Conservation (phyloP, 2,888 invertebrate genomes). For the Minunthozetes semirufus region DNA sequence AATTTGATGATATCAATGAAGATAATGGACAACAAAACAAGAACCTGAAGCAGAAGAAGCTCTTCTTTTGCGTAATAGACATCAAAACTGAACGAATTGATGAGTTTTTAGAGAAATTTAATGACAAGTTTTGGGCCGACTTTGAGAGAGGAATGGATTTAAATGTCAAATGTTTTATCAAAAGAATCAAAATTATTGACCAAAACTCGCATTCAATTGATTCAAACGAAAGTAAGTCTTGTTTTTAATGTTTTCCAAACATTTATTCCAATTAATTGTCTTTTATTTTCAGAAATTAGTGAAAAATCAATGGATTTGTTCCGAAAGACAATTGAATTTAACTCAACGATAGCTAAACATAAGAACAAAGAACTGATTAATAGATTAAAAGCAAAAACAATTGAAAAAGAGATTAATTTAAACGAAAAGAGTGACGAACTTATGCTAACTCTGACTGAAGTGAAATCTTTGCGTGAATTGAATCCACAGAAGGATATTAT, state of each 20-base stretch:
- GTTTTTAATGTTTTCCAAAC: not conserved
- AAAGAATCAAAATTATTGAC: conserved; percentile 44
- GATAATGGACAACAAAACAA: not conserved
- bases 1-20: not conserved
- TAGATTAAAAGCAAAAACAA: conserved; percentile 44
- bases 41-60: conserved; percentile 10
- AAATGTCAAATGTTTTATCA: conserved; percentile 46
- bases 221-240: not conserved
- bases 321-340: not conserved
- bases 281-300: too few relatives aligned
- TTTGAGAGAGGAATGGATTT: conserved; percentile 45
- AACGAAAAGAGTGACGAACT: conserved; percentile 41
- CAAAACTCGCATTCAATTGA: conserved; percentile 28
- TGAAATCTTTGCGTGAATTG: conserved; percentile 46
- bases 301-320: conserved; percentile 13
- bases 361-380: not conserved
- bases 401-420: conserved; percentile 44
- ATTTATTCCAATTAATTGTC: too few relatives aligned
- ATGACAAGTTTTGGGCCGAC: conserved; percentile 50
- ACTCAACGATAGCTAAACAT: not conserved
- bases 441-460: conserved; percentile 45
- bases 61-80: conserved; percentile 49
- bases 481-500: conserved; percentile 48
- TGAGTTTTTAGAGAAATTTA: conserved; percentile 47
- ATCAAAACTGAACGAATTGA: conserved; percentile 43